Evolutionary conservation across 2,797 vertebrate species (phyloP).

Genomic region (Liasis olivaceus): DNA sequence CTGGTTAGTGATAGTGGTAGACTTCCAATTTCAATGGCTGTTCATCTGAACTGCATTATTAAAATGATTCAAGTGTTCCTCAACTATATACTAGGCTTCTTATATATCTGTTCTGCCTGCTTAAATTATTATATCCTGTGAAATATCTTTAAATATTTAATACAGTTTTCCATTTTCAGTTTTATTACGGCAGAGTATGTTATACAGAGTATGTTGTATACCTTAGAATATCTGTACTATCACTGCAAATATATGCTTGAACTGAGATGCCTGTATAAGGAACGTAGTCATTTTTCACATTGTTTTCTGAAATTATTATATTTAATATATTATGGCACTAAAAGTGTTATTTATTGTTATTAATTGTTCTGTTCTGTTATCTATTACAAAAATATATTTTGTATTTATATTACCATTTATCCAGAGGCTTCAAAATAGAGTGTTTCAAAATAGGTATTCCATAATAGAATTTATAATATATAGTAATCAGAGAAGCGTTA

Average conservation of each 20-base stretch:
- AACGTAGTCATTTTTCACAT: background rate
- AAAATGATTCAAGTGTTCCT: background rate
- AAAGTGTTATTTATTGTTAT: background rate
- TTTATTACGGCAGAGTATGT: background rate
- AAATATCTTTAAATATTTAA: background rate
- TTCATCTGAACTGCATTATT: background rate
- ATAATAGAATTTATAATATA: background rate
- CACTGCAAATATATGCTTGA: background rate
- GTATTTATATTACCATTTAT: background rate
- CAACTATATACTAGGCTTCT: background rate
- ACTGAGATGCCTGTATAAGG: background rate
- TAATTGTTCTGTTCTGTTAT: background rate
- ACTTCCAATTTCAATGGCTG: background rate
- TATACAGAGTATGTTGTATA: background rate
- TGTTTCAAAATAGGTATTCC: background rate
- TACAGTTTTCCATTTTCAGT: background rate
- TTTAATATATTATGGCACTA: background rate
- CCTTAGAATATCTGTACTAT: background rate
- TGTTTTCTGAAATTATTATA: background rate
- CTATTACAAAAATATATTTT: background rate
- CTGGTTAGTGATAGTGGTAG: background rate
- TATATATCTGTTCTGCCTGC: background rate
- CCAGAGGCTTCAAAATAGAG: background rate
- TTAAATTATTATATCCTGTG: background rate
- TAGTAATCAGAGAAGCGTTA: background rate